Evolutionary conservation across 1,140 invertebrate genomes (phyloP).

Genomic region (Atta texana): DNA sequence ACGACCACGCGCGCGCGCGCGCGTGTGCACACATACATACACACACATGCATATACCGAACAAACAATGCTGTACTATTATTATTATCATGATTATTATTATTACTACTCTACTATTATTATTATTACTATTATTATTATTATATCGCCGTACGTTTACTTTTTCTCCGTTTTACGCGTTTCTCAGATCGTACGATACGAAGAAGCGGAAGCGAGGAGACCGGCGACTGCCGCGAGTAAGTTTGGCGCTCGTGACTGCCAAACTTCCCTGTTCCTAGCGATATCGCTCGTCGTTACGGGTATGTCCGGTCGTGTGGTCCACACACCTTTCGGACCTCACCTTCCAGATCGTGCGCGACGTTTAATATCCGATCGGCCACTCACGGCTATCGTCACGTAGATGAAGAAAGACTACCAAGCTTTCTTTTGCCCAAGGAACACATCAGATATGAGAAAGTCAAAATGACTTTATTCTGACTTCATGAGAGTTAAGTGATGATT

Average conservation of each 20-base stretch:
- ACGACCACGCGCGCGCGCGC: constrained; percentile 24
- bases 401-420: not conserved
- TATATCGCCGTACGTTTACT: constrained; percentile 43
- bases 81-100: constrained; percentile 4
- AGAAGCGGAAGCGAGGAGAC: constrained; percentile 49
- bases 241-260: constrained; percentile 3
- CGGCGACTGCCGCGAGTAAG: constrained; percentile 17
- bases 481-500: too few species aligned
- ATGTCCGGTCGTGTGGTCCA: not conserved
- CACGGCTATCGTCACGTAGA: not conserved
- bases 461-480: too few species aligned
- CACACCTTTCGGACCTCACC: not conserved
- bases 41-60: not conserved
- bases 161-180: constrained; percentile 62
- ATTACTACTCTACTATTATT: constrained; percentile 8
- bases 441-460: too few species aligned
- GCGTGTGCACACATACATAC: not conserved
- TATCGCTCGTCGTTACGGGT: not conserved
- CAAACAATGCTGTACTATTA: constrained; percentile 21
- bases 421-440: too few species aligned
- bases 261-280: constrained; percentile 12
- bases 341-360: not conserved
- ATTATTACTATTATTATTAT: constrained; percentile 4
- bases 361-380: not conserved
- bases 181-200: constrained; percentile 29